phyloP scores from a whole-genome alignment of 2,888 invertebrate genomes.

The Prosapia bicincta region DNA sequence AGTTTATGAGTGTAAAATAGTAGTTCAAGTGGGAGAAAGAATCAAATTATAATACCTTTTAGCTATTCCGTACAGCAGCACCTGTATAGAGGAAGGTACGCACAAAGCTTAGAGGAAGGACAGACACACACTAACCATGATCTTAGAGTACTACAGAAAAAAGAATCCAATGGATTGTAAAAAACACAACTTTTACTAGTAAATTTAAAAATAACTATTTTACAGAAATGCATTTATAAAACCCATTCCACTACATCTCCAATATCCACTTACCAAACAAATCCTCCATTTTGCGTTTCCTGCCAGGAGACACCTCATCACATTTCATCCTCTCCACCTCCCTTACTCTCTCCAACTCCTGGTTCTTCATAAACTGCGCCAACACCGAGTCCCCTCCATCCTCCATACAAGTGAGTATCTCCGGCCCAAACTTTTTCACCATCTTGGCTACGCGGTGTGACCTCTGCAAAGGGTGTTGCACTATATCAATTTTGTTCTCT shows the following conservation, averaged over 20 bases:
- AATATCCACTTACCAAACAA: conserved; percentile 21
- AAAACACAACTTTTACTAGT: no score
- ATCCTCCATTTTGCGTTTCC: conserved; percentile 24
- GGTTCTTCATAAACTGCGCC: conserved; percentile 25
- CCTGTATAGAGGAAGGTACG: no score
- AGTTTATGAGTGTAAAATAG: no score
- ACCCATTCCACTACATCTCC: background rate
- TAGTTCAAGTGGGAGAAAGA: background rate
- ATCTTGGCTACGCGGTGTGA: conserved; percentile 26
- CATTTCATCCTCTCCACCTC: background rate
- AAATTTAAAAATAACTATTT: no score
- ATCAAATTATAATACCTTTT: background rate
- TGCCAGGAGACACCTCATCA: background rate
- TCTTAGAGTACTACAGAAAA: no score
- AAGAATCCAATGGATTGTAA: no score
- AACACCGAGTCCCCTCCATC: conserved; percentile 23
- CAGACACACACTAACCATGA: no score
- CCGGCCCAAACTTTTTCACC: conserved; percentile 36
- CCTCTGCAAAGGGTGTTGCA: conserved; percentile 4
- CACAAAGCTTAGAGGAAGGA: no score
- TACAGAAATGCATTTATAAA: no score
- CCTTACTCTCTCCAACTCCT: conserved; percentile 4
- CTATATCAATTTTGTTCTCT: background rate
- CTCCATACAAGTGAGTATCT: conserved; percentile 32
- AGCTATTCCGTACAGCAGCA: background rate